Evolutionary conservation across 2,113 vertebrate species (phyloP), one percentile per base, ranked within the genome.

Genomic region (Megaptera novaeangliae): DNA sequence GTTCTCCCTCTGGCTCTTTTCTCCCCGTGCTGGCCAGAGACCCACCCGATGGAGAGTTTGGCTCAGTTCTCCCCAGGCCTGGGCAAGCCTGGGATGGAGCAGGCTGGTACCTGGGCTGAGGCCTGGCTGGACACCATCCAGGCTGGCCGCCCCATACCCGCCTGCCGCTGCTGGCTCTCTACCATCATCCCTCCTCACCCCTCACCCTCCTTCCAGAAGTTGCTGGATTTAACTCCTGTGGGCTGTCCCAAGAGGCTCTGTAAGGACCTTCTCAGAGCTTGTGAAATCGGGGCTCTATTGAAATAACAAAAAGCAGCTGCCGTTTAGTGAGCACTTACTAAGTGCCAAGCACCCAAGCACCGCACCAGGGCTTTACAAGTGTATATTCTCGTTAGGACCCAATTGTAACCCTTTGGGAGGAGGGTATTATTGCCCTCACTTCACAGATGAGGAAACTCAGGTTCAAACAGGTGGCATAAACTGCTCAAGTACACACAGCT

Each of bases 41-140:
- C 31, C 55, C 23, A 18, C 2, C 31, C 1, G 21, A n/a, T 44
- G 36, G 49, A 57, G 80, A 41, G 78, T 23, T 36, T 91, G 61
- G 93, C 75, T 91, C 85, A 55, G 77, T 46, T 88, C 77, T 96
- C 52, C 81, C 27, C 64, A 55, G 95, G 52, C 94, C 86, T 71
- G 88, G 88, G 86, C 71, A 89, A 57, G 96, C 72, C 96, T 87
- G 96, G 74, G 96, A 97, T 1, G 83, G 96, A 46, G 91, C 95
- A 69, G 94, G 36, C 95, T 95, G 97, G 97, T 91, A 98, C 96
- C 69, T 95, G 97, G 91, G 94, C 93, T 75, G 88, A 66, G 74
- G 97, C 86, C 81, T 74, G 78, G 72, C 86, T 97, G 95, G 95
- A 72, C 34, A 44, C 36, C n/a, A 31, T 55, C 84, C 89, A 92